Base-by-base conservation (phyloP, 2,888 invertebrate genomes). In the Sylvicola cinctus region DNA sequence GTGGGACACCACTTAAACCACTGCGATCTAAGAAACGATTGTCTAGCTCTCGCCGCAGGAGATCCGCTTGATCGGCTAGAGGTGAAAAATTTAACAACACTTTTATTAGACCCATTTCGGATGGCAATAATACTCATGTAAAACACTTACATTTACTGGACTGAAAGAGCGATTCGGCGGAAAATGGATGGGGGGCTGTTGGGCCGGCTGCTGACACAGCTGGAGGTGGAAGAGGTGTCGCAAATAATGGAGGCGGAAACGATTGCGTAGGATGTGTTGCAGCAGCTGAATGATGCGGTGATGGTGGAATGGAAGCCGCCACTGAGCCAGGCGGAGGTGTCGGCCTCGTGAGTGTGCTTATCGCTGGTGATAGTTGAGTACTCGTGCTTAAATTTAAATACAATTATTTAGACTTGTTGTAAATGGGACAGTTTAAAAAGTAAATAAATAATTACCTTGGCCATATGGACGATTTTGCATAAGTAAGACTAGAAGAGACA, bases 21-120 rank as follows among this genome's bases (percentile, higher is more conserved):
- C 80, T 78, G 34, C 84, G 80, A 46, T 87, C 85, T 51, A 90
- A 65, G 62, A 90, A 88, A 51, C 90, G 70, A 51, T 70, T 84
- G 63, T 90, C 88, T 47, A 90, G 63, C 61, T 88, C 90, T 48
- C 88, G 74, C 38, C 88, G 71, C 43, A 90, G 63, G 50, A 88
- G 65, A 55, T 90, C 88, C 32, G 83, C 76, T 58, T 74, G 74
- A 62, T 73, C 74, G 63, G 65, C 50, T 61, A 54, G 11, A 25
- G 11, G 8, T 8, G 11, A 8, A 11, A 25, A 25, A 8, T 25
- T 8, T 25, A 25, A 25, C 7, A 11, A 8, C 11, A 25, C n/a
- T n/a, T n/a, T 25, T 8, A 25, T 25, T 25, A 25, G 7, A 8
- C 25, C 25, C 11, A 25, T 8, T 8, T 36, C 16, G 29, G n/a